These are phyloP conservation scores for Sinotaia quadrata DNA, from an alignment of 2,888 invertebrate species.

Conservation along the genomic window DNA sequence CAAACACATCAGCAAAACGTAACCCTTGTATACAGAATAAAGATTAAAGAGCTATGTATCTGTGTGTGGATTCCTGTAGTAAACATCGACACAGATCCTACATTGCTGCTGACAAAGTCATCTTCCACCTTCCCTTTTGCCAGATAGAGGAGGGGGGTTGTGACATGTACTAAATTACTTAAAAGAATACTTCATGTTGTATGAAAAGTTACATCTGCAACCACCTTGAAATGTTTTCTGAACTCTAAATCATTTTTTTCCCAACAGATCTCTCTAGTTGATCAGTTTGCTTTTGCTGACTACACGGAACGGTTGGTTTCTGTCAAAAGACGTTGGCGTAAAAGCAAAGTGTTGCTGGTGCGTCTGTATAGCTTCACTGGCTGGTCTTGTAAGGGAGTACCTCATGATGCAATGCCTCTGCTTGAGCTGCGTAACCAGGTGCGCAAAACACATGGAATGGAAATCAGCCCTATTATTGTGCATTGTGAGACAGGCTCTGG, in stretches of 20 bases:
- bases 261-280: conserved; percentile 8
- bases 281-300: conserved; percentile 22
- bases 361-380: conserved; percentile 15
- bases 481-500: conserved; percentile 71
- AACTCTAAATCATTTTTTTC: not conserved
- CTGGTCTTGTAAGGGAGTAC: conserved; percentile 19
- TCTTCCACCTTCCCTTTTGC: too few species aligned
- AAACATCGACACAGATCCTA: too few species aligned
- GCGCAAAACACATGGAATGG: conserved; percentile 41
- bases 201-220: too few species aligned
- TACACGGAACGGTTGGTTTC: conserved; percentile 14
- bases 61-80: too few species aligned
- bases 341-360: not conserved
- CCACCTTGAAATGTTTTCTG: too few species aligned
- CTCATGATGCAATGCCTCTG: conserved; percentile 62
- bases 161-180: too few species aligned
- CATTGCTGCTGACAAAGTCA: too few species aligned
- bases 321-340: not conserved
- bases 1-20: too few species aligned
- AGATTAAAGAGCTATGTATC: too few species aligned
- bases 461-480: conserved; percentile 59
- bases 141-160: too few species aligned
- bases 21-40: too few species aligned
- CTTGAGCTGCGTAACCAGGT: conserved; percentile 63
- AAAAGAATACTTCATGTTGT: too few species aligned